Base-by-base conservation (phyloP, 2,888 invertebrate species). In the Ophion obscuratus region DNA sequence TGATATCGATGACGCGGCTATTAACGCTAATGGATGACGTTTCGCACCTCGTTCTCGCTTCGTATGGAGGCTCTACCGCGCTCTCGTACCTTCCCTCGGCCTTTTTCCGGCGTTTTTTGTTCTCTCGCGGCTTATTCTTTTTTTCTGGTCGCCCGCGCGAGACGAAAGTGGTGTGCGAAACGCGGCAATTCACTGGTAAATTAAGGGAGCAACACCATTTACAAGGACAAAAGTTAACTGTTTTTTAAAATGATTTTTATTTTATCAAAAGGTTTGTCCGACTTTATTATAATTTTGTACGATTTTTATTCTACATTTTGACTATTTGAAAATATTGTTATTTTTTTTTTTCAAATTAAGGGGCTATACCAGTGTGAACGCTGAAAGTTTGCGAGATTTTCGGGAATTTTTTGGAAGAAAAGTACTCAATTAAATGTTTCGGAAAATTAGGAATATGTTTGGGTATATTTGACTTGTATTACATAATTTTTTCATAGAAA, bases 11-110 rank as follows among this genome's bases (percentile, higher is more conserved):
- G 87, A 86, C 83, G 87, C 83, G 77, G 88, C 88, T 87, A 88
- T 89, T 89, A 89, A 85, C 87, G 87, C 88, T 90, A 90, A 90
- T 89, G 88, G 89, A 84, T 74, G 71, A 79, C 84, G 71, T 78
- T 88, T 77, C 81, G 77, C 73, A 76, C 67, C 70, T 73, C 40
- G 20, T 66, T 71, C 70, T 77, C 62, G 14, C 70, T 79, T n/a
- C 44, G 24, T 59, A 44, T 61, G 5, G 11, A 53, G 4, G 61
- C 68, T 81, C n/a, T 17, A 27, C 31, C 7, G 11, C 67, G 14
- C 67, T 44, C n/a, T 61, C 57, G 40, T 57, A 36, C 70, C 57
- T 44, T 73, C 36, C 57, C 62, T 83, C 79, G 27, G 2, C 5
- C 36, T 44, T 61, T 59, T 68, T 59, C n/a, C 11, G 17, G 31